Evolutionary conservation across 2,113 vertebrate genomes (phyloP).

Genomic region (Antechinus flavipes): DNA sequence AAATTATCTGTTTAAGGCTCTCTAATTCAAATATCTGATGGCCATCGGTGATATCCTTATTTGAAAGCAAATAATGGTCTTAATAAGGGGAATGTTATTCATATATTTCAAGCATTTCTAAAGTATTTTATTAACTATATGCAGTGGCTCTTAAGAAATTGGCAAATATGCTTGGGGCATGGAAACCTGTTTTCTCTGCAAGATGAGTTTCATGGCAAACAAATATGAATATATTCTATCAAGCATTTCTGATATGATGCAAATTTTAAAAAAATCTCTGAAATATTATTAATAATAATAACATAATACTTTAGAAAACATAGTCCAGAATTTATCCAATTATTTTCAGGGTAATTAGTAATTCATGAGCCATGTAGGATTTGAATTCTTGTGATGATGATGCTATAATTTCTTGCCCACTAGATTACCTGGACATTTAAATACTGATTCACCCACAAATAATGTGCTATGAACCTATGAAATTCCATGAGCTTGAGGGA

Average conservation of each 20-base stretch:
- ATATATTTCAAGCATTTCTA: background rate
- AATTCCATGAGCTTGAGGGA: background rate
- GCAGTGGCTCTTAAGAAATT: background rate
- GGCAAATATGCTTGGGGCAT: background rate
- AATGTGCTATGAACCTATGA: background rate
- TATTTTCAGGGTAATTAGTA: background rate
- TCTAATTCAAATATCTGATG: background rate
- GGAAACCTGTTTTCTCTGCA: background rate
- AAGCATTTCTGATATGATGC: background rate
- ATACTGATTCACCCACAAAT: conserved; percentile 37
- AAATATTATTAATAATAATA: background rate
- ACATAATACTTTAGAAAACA: background rate
- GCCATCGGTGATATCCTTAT: background rate
- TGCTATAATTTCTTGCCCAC: background rate
- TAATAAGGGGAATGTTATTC: background rate
- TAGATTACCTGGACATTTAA: conserved; percentile 13
- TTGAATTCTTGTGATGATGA: background rate
- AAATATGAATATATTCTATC: background rate
- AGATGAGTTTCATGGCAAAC: background rate
- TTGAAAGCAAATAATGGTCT: background rate
- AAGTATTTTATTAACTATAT: background rate
- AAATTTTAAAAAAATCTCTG: background rate
- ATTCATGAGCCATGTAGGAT: conserved; percentile 28
- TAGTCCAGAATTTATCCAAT: background rate
- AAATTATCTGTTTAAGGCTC: background rate